Percentiles rank a stretch among this genome's conserved stretches.
These are phyloP conservation scores for Porites rus DNA, from an alignment of 92 coral and sea anemone genomes.

Conservation along the genomic window DNA sequence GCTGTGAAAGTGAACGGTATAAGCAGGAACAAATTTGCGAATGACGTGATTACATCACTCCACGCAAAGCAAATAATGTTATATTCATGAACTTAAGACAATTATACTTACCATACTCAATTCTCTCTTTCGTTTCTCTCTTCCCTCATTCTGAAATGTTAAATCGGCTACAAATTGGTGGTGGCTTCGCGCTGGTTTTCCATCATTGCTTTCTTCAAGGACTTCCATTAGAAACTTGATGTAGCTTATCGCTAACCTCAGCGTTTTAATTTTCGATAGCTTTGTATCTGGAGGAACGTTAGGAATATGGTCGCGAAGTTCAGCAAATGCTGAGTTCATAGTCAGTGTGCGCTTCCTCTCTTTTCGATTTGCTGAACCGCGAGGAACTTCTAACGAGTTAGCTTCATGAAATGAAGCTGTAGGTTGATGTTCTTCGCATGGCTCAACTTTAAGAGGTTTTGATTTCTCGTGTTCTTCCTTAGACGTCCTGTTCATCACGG, in stretches of 20 bases:
- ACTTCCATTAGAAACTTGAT: conserved; percentile 93
- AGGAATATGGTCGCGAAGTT: conserved; percentile 93
- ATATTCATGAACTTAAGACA: not conserved
- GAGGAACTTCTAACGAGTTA: conserved; percentile 35
- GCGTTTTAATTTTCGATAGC: conserved; percentile 96
- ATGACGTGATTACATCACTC: not conserved
- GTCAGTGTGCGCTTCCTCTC: conserved; percentile 95
- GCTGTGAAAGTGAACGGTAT: not conserved
- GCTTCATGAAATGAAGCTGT: conserved; percentile 9
- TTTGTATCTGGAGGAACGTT: conserved; percentile 97
- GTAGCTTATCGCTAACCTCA: conserved; percentile 95
- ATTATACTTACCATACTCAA: conserved; percentile 49
- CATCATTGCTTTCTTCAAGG: conserved; percentile 89
- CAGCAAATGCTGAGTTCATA: conserved; percentile 97
- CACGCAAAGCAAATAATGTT: not conserved
- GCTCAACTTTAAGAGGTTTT: conserved; percentile 20
- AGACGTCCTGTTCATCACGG: conserved; percentile 42
- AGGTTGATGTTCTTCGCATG: conserved; percentile 36
- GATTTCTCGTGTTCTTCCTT: conserved; percentile 29
- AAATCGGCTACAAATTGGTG: conserved; percentile 91
- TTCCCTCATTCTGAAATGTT: conserved; percentile 81
- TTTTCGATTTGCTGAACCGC: conserved; percentile 89
- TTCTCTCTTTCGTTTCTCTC: conserved; percentile 79
- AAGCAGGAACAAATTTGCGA: conserved; percentile 7
- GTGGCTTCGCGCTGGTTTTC: conserved; percentile 72